Evolutionary conservation across 2,113 vertebrate genomes (phyloP).

Genomic region (Ammodytes marinus): DNA sequence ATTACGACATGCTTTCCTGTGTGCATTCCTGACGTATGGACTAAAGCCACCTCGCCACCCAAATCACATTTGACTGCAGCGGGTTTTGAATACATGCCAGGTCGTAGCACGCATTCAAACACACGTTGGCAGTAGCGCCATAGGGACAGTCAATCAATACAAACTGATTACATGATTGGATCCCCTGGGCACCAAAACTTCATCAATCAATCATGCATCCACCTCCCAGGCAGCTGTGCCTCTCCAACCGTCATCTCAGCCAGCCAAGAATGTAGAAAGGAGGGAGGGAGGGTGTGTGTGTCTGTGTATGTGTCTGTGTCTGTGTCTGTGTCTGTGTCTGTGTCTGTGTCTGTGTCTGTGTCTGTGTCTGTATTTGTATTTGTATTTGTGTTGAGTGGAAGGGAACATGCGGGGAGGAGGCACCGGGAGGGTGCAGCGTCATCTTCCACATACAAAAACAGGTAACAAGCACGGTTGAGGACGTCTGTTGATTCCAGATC

Average conservation of each 20-base stretch:
- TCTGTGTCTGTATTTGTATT: conserved; percentile 3
- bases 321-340: neutral
- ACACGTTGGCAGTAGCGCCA: conserved; percentile 43
- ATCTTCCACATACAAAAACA: conserved; percentile 24
- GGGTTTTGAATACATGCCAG: conserved; percentile 63
- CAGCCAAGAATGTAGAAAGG: conserved; percentile 46
- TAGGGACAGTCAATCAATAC: conserved; percentile 79
- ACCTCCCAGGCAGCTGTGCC: conserved; percentile 70
- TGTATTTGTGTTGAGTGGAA: neutral
- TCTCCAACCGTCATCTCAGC: conserved; percentile 46
- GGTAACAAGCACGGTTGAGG: conserved; percentile 14
- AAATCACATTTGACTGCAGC: conserved; percentile 66
- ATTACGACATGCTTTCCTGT: conserved; percentile 41
- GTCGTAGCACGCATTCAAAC: conserved; percentile 18
- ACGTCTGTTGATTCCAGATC: conserved; percentile 35
- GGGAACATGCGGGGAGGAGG: neutral
- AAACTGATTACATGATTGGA: conserved; percentile 82
- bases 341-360: conserved; percentile 10
- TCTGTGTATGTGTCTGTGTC: conserved; percentile 13
- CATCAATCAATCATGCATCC: conserved; percentile 79
- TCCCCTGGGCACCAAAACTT: conserved; percentile 76
- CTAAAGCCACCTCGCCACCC: conserved; percentile 24
- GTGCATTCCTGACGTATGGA: conserved; percentile 37
- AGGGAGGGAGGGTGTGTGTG: conserved; percentile 25
- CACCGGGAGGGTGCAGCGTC: neutral